A percentile compares a stretch with the other conserved stretches of the same genome.
Evolutionary conservation across 2,113 vertebrate genomes (phyloP).

Genomic region (Arenaria interpres): DNA sequence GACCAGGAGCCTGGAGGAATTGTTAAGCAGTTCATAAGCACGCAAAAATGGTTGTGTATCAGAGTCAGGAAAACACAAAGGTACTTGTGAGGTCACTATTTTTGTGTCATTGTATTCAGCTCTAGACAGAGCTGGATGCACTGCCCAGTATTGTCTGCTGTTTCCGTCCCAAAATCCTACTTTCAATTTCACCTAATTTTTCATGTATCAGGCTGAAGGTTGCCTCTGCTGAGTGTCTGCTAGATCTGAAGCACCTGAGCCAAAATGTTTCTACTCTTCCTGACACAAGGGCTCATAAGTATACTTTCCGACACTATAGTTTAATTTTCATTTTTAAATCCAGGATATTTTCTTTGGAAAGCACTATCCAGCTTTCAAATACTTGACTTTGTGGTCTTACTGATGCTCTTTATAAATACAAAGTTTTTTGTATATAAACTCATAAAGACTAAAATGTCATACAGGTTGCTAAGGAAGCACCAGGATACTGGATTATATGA

Average conservation of each 20-base stretch:
- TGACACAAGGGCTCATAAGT: not conserved
- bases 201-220: not conserved
- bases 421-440: not conserved
- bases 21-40: not conserved
- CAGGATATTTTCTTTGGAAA: constrained; percentile 22
- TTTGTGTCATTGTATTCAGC: not conserved
- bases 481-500: not conserved
- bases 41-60: not conserved
- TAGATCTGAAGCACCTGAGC: not conserved
- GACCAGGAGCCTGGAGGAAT: not conserved
- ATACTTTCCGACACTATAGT: not conserved
- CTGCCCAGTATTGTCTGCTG: not conserved
- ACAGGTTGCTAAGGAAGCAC: not conserved
- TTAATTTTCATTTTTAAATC: not conserved
- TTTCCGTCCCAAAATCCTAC: not conserved
- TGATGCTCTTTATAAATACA: not conserved
- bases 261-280: not conserved
- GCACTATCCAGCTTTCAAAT: not conserved
- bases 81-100: not conserved
- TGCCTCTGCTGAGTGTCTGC: not conserved
- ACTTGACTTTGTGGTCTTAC: not conserved
- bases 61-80: constrained; percentile 25
- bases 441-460: not conserved
- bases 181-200: constrained; percentile 10
- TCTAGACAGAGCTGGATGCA: constrained; percentile 25